Evolutionary conservation across 2,888 invertebrate species (phyloP).

Genomic region (Ophion obscuratus): DNA sequence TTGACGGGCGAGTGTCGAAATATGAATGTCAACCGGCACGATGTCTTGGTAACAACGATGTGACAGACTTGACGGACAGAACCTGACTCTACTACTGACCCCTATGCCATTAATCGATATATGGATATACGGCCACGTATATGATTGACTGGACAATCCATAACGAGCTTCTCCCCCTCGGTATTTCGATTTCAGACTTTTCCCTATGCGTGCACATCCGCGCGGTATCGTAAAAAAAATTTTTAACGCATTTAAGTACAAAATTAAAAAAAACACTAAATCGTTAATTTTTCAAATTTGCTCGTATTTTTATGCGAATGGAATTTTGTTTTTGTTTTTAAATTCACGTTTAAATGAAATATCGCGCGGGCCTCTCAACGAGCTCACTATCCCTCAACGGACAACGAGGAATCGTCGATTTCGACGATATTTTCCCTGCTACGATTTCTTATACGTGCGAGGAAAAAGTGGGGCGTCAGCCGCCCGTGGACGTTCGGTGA

Average conservation of each 20-base stretch:
- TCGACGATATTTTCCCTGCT: conserved; percentile 8
- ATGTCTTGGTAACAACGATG: conserved; percentile 74
- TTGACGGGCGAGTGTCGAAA: conserved; percentile 43
- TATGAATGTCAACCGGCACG: conserved; percentile 62
- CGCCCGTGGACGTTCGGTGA: conserved; percentile 40
- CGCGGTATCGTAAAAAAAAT: background rate
- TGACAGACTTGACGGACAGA: conserved; percentile 72
- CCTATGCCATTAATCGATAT: conserved; percentile 80
- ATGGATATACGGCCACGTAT: conserved; percentile 78
- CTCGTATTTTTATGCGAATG: background rate
- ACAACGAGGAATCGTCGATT: conserved; percentile 17
- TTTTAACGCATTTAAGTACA: too few species aligned
- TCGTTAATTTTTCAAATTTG: background rate
- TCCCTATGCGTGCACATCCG: background rate
- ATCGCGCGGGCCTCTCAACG: background rate
- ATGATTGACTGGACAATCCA: conserved; percentile 73
- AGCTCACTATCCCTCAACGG: background rate
- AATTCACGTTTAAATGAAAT: background rate
- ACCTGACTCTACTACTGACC: conserved; percentile 80
- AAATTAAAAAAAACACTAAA: background rate
- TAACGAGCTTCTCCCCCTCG: conserved; percentile 45
- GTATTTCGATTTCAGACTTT: conserved; percentile 20
- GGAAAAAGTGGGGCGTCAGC: conserved; percentile 57
- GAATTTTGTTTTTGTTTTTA: background rate
- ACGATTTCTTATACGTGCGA: conserved; percentile 58